phyloP scores from a whole-genome alignment of 2,888 invertebrate species.

The Luffia ferchaultella region DNA sequence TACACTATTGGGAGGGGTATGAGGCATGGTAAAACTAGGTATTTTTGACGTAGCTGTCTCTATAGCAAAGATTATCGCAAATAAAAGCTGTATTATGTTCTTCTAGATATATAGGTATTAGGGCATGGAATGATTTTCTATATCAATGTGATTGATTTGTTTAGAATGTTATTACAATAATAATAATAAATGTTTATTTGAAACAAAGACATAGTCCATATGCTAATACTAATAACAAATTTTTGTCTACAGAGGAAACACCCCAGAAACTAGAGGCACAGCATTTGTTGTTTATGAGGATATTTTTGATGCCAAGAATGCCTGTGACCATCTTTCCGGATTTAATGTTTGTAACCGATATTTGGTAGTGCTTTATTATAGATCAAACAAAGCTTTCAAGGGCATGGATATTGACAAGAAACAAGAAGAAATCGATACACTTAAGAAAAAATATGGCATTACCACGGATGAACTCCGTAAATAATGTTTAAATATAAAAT shows the following conservation, averaged over 20 bases:
- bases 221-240: too few species aligned
- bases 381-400: constrained; percentile 95
- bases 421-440: constrained; percentile 92
- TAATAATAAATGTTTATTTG: too few species aligned
- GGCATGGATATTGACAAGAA: constrained; percentile 95
- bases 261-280: constrained; percentile 97
- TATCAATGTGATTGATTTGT: too few species aligned
- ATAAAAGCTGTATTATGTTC: too few species aligned
- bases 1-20: too few species aligned
- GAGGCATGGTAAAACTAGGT: too few species aligned
- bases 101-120: too few species aligned
- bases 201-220: too few species aligned
- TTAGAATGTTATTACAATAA: too few species aligned
- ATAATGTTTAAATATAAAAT: constrained; percentile 19
- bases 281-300: constrained; percentile 99
- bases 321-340: constrained; percentile 98
- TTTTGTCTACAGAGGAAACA: constrained; percentile 82
- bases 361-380: constrained; percentile 98
- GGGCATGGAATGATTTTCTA: too few species aligned
- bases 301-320: constrained; percentile 99
- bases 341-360: constrained; percentile 99
- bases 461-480: constrained; percentile 61
- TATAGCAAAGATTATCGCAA: too few species aligned
- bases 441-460: constrained; percentile 94
- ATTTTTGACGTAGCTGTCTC: too few species aligned